Evolutionary conservation across 2,113 vertebrate genomes (phyloP).

Genomic region (Tiliqua scincoides): DNA sequence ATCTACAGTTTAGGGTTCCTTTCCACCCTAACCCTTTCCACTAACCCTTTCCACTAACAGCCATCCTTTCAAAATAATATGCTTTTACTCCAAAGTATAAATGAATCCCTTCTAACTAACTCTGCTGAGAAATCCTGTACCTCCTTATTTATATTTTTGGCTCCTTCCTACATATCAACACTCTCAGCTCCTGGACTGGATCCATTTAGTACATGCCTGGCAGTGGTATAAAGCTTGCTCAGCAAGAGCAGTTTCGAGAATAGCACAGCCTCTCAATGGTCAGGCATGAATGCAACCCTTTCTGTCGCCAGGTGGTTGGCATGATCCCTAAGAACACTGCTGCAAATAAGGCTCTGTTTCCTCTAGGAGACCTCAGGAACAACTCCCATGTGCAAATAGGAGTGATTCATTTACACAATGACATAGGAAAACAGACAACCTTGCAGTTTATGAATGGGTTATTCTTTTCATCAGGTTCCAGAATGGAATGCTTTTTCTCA

Average conservation of each 20-base stretch:
- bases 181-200: constrained; percentile 46
- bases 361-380: constrained; percentile 55
- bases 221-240: constrained; percentile 36
- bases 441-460: constrained; percentile 65
- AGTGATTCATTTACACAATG: constrained; percentile 71
- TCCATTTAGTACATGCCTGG: constrained; percentile 42
- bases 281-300: constrained; percentile 62
- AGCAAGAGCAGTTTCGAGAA: constrained; percentile 23
- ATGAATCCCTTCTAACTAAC: constrained; percentile 36
- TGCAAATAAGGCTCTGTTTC: constrained; percentile 66
- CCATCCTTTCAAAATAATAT: not conserved
- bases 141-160: constrained; percentile 50
- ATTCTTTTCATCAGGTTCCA: constrained; percentile 49
- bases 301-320: constrained; percentile 57
- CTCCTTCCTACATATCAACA: constrained; percentile 45
- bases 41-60: too few relatives aligned
- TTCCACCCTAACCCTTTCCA: too few relatives aligned
- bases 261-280: constrained; percentile 29
- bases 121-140: constrained; percentile 38
- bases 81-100: constrained; percentile 14
- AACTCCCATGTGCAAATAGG: constrained; percentile 62
- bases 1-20: not conserved
- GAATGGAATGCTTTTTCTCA: constrained; percentile 63
- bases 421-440: constrained; percentile 67
- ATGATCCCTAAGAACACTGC: constrained; percentile 42